Base-by-base conservation (phyloP, 2,113 vertebrate genomes). In the Perca flavescens region DNA sequence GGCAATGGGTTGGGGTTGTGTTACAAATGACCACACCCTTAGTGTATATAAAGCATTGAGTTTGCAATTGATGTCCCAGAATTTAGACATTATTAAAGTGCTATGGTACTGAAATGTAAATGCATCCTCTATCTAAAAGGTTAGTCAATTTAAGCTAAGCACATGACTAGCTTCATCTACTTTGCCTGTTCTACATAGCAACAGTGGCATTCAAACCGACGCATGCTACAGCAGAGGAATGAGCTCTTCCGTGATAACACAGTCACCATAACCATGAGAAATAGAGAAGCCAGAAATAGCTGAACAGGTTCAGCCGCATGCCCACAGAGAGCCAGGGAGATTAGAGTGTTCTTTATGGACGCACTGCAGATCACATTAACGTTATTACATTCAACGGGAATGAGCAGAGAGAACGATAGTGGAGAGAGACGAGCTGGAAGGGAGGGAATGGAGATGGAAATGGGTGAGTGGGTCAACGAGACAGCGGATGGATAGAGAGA, bases 291-390 rank as follows among this genome's bases (percentile, higher is more conserved):
- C 86, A 81, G 85, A 86, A 90, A 93, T 91, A 91, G 90, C 83
- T 49, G 63, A 69, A 66, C 75, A 81, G 68, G 75, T 86, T 86
- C 73, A 86, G 81, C 86, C 54, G 12, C 70, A 21, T 88, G 75
- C 47, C 73, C 74, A 46, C 78, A 83, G 78, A 83, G 76, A 89
- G 86, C 66, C 84, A 50, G 69, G 47, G 74, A 91, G 91, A 94
- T 94, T 93, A 93, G 60, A 89, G 77, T 66, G 63, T 88, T 86
- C 86, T 94, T 91, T 91, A 91, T 92, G 91, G 93, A 88, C 56
- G 47, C 79, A 74, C 85, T 79, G 80, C 83, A 86, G 83, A 92
- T 92, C 88, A 86, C 90, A 92, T 94, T 92, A 90, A 87, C 79
- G 67, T 86, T 93, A 94, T 89, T 91, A 86, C 83, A 86, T 78